Conservation (phyloP, 2,888 invertebrate species). For the Microctonus brassicae region DNA sequence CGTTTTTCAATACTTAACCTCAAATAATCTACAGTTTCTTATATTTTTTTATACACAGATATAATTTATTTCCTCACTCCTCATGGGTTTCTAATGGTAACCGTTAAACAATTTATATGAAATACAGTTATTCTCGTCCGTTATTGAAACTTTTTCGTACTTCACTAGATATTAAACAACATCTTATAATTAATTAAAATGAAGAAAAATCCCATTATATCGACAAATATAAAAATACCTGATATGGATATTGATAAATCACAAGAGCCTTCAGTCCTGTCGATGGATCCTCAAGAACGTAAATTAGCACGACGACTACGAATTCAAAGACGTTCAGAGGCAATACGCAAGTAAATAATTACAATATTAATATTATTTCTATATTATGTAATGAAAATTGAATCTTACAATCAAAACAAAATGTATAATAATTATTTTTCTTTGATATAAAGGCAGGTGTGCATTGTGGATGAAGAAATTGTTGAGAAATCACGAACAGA, state of each 20-base stretch:
- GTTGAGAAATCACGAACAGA: constrained; percentile 75
- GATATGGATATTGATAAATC: constrained; percentile 65
- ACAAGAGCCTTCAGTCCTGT: constrained; percentile 75
- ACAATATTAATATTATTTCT: neutral
- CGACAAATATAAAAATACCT: constrained; percentile 41
- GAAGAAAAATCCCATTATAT: neutral
- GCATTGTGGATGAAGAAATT: constrained; percentile 60
- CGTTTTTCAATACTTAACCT: neutral
- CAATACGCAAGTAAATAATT: constrained; percentile 72
- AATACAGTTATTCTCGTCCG: constrained; percentile 19
- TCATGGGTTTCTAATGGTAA: constrained; percentile 30
- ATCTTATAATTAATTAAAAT: constrained; percentile 1
- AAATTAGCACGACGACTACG: constrained; percentile 79
- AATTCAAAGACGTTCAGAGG: constrained; percentile 76
- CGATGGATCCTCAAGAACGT: constrained; percentile 78
- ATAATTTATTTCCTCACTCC: too few relatives aligned
- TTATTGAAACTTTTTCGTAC: neutral
- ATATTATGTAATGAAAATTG: neutral
- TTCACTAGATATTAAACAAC: neutral
- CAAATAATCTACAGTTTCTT: neutral
- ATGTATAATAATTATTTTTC: constrained; percentile 4
- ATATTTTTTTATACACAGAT: neutral
- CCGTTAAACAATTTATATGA: constrained; percentile 17
- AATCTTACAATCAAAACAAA: constrained; percentile 7
- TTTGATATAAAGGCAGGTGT: constrained; percentile 48